phyloP scores from a whole-genome alignment of 2,797 vertebrate species.

The Liparis tanakae region DNA sequence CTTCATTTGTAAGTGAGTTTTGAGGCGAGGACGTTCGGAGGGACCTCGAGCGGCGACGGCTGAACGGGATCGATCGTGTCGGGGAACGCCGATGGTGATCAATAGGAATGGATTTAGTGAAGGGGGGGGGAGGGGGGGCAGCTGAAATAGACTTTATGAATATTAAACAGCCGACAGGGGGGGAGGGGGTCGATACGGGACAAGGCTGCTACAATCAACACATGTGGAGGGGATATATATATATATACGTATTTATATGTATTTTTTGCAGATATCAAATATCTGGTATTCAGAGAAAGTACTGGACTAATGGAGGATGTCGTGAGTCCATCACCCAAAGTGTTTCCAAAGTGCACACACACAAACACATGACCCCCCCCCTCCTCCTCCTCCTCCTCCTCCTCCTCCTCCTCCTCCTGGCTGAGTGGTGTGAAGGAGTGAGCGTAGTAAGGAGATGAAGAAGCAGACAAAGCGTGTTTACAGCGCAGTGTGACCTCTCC shows the following conservation, averaged over 20 bases:
- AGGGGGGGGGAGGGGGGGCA: conserved; percentile 68
- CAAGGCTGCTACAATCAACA: conserved; percentile 62
- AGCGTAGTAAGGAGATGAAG: conserved; percentile 83
- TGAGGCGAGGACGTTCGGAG: conserved; percentile 74
- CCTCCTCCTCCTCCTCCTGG: conserved; percentile 68
- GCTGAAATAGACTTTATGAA: conserved; percentile 95
- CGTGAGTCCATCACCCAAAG: conserved; percentile 53
- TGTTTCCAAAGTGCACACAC: conserved; percentile 50
- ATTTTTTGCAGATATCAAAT: conserved; percentile 14
- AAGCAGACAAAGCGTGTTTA: conserved; percentile 82
- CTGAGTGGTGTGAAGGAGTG: conserved; percentile 70
- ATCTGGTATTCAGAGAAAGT: conserved; percentile 46
- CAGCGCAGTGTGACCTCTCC: conserved; percentile 83
- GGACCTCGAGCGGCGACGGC: conserved; percentile 86
- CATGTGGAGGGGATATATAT: conserved; percentile 13
- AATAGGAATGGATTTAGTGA: conserved; percentile 95
- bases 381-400: conserved; percentile 66
- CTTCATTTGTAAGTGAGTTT: conserved; percentile 79
- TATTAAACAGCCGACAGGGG: conserved; percentile 86
- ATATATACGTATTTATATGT: too few species aligned
- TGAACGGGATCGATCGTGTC: conserved; percentile 84
- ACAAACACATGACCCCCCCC: conserved; percentile 34
- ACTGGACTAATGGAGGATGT: conserved; percentile 49
- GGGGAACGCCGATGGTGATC: conserved; percentile 91
- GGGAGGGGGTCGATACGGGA: conserved; percentile 84